Evolutionary conservation across 2,113 vertebrate genomes (phyloP), one percentile per base, ranked within the genome.

Genomic region (Odobenus rosmarus): DNA sequence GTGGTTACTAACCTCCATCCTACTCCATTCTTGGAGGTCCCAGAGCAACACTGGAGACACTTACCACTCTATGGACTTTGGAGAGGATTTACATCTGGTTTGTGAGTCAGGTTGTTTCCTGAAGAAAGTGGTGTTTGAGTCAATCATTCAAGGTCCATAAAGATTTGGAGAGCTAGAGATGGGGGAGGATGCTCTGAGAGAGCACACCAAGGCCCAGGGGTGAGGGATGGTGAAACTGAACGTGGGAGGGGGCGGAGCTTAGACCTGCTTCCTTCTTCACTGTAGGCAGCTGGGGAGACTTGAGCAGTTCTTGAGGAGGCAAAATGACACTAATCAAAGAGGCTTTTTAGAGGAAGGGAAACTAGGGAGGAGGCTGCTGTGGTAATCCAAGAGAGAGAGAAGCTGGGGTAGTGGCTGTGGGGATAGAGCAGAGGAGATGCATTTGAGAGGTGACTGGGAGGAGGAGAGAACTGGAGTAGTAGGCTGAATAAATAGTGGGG

Each of bases 261-360:
- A 80, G 79, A 76, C 13, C 51, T 36, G 26, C 39, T 82, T 88
- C 72, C 51, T 93, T 83, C 24, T 62, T 92, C 88, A 61, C 74
- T 59, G 84, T 90, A 86, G 95, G 76, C 64, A 93, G 51, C 42
- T 97, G 62, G 77, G 88, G 33, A 96, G 91, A 77, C 90, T 49
- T 9, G 81, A 95, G 53, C 71, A 82, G 36, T 90, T 96, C 93
- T 95, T 96, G 88, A 94, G 28, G 69, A 97, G 55, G 57, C 62
- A 88, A 97, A 93, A 59, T 95, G 39, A 82, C 69, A 49, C 51
- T 46, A 46, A 92, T 93, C 39, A 93, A 94, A 81, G 85, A 71
- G 95, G 72, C 88, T 55, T 87, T 97, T 97, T 90, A 90, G 94
- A 97, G 81, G 49, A 95, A 91, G 42, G 53, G 76, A 96, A 33